These are phyloP conservation scores for Eurystomus gularis DNA, from an alignment of 2,113 vertebrate genomes.

Conservation along the genomic window DNA sequence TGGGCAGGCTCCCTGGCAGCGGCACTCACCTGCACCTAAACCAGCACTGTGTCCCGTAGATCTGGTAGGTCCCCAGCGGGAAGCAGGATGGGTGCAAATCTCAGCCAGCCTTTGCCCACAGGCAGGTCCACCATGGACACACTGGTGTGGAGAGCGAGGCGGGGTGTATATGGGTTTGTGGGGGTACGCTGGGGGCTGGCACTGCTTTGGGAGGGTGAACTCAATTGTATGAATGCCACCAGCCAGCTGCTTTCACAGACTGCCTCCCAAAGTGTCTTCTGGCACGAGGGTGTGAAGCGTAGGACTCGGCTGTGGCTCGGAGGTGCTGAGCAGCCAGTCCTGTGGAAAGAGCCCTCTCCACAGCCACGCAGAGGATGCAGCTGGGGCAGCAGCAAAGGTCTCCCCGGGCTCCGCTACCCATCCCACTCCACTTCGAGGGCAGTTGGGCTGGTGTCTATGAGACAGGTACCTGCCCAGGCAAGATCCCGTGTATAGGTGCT, in stretches of 20 bases:
- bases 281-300: fast-evolving
- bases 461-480: neutral
- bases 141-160: neutral
- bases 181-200: neutral
- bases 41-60: fast-evolving
- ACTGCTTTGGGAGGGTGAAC: neutral
- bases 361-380: neutral
- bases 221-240: no score
- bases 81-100: fast-evolving
- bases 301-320: neutral
- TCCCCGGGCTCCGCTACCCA: neutral
- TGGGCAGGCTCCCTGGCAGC: neutral
- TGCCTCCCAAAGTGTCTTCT: neutral
- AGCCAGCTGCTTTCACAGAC: neutral
- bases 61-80: neutral
- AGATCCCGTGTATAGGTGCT: neutral
- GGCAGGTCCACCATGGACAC: neutral
- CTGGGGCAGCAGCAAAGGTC: neutral
- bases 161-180: neutral
- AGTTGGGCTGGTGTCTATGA: neutral
- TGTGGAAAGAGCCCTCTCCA: neutral
- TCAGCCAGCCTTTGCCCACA: neutral
- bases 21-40: neutral
- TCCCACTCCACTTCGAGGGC: neutral
- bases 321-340: neutral